Evolutionary conservation across 2,888 invertebrate genomes (phyloP).

Genomic region (Nephrotoma flavescens): DNA sequence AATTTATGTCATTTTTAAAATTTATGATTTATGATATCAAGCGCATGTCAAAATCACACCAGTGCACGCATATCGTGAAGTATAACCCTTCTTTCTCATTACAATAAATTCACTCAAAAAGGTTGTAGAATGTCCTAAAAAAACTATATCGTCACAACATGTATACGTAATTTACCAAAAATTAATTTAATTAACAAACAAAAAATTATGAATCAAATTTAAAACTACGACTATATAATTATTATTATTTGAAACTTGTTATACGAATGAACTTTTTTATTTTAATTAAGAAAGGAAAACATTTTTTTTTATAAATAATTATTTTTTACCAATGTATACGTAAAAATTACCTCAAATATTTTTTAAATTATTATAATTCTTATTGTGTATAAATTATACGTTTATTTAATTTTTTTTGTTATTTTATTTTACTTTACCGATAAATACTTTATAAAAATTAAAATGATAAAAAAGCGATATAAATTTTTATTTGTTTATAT

Average conservation of each 20-base stretch:
- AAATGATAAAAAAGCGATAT: not conserved
- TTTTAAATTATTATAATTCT: conserved; percentile 8
- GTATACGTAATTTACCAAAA: not conserved
- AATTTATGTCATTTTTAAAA: no score
- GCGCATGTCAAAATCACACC: no score
- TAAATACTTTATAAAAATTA: not conserved
- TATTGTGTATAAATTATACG: not conserved
- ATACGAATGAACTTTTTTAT: not conserved
- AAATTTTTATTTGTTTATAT: not conserved
- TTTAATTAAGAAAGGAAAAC: not conserved
- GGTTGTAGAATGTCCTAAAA: not conserved
- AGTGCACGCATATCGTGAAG: not conserved
- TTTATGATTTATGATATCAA: no score
- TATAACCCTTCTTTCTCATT: not conserved
- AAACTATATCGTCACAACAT: not conserved
- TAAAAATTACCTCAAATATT: conserved; percentile 16
- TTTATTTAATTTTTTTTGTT: not conserved
- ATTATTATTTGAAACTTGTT: not conserved
- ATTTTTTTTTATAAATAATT: conserved; percentile 1
- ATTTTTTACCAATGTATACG: conserved; percentile 16
- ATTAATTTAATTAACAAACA: not conserved
- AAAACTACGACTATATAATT: not conserved
- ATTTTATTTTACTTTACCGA: not conserved
- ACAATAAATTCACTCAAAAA: not conserved
- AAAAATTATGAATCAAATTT: not conserved